Evolutionary conservation across 2,797 vertebrate genomes (phyloP).

Genomic region (Poecile montanus): DNA sequence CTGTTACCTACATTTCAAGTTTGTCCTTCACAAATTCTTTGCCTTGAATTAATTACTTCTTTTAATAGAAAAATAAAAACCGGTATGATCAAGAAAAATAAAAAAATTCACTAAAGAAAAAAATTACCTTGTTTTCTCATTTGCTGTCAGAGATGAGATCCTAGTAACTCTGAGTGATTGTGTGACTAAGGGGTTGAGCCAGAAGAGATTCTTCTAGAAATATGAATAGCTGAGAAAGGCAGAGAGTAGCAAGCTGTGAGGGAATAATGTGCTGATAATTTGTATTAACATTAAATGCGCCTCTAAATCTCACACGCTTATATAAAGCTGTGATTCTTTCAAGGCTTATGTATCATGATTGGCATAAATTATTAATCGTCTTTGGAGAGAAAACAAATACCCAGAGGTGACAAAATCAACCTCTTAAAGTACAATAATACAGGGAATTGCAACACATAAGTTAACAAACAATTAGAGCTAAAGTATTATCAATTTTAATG

Average conservation of each 20-base stretch:
- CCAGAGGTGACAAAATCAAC: neutral
- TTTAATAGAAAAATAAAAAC: neutral
- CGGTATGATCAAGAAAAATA: neutral
- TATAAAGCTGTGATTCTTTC: neutral
- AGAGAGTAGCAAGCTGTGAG: neutral
- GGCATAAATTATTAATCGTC: constrained; percentile 11
- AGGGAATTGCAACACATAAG: neutral
- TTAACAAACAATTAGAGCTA: neutral
- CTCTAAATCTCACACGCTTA: neutral
- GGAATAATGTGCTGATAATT: neutral
- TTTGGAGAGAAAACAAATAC: neutral
- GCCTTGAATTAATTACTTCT: neutral
- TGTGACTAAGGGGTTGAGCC: neutral
- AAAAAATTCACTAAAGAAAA: neutral
- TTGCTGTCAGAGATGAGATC: neutral
- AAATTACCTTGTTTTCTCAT: neutral
- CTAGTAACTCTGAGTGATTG: neutral
- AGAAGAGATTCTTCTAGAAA: neutral
- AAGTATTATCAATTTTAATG: neutral
- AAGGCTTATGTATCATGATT: neutral
- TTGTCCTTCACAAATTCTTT: neutral
- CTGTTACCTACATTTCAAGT: neutral
- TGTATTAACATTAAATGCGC: neutral
- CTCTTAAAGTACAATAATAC: neutral
- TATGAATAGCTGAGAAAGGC: neutral